Conservation (phyloP, 2,113 vertebrate species). For the Rhea americana region DNA sequence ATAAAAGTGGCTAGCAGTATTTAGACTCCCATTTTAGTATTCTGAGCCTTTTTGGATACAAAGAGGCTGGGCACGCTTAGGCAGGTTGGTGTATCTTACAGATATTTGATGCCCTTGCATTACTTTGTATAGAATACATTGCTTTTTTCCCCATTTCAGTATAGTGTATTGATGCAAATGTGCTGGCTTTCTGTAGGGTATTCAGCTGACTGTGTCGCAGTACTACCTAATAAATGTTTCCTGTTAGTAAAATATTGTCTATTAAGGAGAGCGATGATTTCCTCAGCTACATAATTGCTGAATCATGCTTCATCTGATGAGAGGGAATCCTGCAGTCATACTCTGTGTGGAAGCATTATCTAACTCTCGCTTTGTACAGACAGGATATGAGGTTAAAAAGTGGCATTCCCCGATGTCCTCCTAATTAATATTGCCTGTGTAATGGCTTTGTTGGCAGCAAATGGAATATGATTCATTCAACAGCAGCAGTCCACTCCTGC, state of each 20-base stretch:
- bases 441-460: slow-evolving; percentile 46
- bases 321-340: slow-evolving; percentile 7
- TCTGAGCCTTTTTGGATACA: background rate
- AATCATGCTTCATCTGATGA: background rate
- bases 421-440: slow-evolving; percentile 57
- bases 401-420: slow-evolving; percentile 17
- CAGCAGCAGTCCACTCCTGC: background rate
- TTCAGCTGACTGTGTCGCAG: background rate
- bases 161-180: background rate
- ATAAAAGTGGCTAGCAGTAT: background rate
- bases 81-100: background rate
- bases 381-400: slow-evolving; percentile 50
- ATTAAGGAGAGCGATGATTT: background rate
- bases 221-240: background rate
- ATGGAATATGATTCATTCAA: background rate
- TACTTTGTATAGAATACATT: background rate
- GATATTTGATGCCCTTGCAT: background rate
- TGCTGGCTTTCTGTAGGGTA: background rate
- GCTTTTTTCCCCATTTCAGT: background rate
- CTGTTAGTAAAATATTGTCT: background rate
- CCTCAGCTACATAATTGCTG: background rate
- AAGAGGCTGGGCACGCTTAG: background rate
- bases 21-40: background rate
- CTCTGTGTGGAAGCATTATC: background rate
- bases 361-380: background rate